Percentiles rank a stretch among this genome's conserved stretches.
These are phyloP conservation scores for Diadema setosum DNA, from an alignment of 35 echinoderm and acorn worm species.

Conservation along the genomic window DNA sequence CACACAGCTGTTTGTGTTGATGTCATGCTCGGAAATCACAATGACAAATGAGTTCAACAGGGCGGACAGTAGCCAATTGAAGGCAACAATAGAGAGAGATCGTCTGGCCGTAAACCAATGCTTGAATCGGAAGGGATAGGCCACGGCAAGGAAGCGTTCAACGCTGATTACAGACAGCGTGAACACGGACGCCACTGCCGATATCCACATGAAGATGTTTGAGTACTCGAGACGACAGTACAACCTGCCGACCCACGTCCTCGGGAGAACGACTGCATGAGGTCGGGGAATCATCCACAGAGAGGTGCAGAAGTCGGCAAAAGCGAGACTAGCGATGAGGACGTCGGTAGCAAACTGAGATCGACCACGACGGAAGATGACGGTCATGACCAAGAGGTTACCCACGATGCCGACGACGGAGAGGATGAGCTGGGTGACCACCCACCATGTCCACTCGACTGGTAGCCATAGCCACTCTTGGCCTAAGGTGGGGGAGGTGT, in stretches of 20 bases:
- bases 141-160: constrained; percentile 82
- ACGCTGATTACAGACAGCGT: constrained; percentile 72
- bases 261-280: not conserved
- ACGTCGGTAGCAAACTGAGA: constrained; percentile 54
- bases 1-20: not conserved
- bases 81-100: constrained; percentile 8
- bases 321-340: constrained; percentile 66
- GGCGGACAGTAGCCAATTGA: constrained; percentile 37
- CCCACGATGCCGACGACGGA: constrained; percentile 51
- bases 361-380: not conserved
- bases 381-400: constrained; percentile 31
- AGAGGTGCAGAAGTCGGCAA: constrained; percentile 74
- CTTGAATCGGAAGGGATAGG: constrained; percentile 65
- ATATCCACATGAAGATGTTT: constrained; percentile 76
- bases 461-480: not conserved
- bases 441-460: not conserved
- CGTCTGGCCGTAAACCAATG: constrained; percentile 44
- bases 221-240: constrained; percentile 79
- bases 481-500: no score
- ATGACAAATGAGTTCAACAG: constrained; percentile 38
- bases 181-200: constrained; percentile 64
- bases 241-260: not conserved
- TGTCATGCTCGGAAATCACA: not conserved
- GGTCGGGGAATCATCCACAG: constrained; percentile 69
- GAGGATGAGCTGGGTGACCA: not conserved